Evolutionary conservation across 2,113 vertebrate genomes (phyloP).

Genomic region (Ptyas mucosa): DNA sequence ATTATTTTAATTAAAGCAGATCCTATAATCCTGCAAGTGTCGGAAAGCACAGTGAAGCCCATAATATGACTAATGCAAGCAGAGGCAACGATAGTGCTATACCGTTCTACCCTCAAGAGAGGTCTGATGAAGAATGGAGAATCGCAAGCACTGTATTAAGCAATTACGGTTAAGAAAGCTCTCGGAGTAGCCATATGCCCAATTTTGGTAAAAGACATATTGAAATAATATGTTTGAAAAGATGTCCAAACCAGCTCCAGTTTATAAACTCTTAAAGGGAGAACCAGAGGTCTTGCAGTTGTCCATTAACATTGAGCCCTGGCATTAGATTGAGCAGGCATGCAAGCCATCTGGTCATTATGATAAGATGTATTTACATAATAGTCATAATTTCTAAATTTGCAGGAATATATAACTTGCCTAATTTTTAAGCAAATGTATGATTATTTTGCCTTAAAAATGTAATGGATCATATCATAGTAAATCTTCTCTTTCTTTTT

Average conservation of each 20-base stretch:
- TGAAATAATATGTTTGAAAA: neutral
- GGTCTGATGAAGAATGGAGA: neutral
- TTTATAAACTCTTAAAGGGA: neutral
- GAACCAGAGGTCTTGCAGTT: neutral
- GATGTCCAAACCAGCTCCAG: neutral
- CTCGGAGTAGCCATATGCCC: neutral
- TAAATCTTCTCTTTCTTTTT: conserved; percentile 19
- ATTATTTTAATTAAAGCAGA: conserved; percentile 4
- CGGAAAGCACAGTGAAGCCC: neutral
- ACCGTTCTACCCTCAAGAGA: neutral
- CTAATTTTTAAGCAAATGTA: neutral
- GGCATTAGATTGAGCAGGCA: neutral
- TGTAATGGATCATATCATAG: neutral
- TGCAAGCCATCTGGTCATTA: neutral
- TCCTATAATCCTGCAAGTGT: neutral
- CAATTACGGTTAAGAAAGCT: conserved; percentile 20
- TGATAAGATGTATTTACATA: neutral
- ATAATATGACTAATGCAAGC: neutral
- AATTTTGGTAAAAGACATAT: neutral
- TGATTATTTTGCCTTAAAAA: neutral
- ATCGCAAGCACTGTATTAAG: neutral
- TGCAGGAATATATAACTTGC: neutral
- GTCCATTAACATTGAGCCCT: neutral
- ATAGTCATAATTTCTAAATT: neutral
- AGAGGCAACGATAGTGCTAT: neutral